A percentile compares a stretch with the other conserved stretches of the same genome.
Evolutionary conservation across 1,140 invertebrate genomes (phyloP).

Genomic region (Sitobion miscanthi): DNA sequence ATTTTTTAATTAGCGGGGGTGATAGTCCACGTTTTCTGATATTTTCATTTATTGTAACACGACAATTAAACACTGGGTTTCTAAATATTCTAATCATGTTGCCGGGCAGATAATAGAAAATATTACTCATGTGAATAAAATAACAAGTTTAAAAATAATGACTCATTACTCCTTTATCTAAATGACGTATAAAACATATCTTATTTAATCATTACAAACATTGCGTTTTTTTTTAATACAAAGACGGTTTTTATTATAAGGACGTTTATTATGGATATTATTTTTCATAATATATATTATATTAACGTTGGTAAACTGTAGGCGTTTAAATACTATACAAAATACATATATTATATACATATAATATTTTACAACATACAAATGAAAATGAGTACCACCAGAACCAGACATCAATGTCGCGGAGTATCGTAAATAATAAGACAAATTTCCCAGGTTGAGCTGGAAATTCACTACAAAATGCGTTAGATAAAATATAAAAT

Average conservation of each 20-base stretch:
- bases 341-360: neutral
- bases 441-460: neutral
- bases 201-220: neutral
- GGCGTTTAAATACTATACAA: neutral
- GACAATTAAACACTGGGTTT: neutral
- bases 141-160: neutral
- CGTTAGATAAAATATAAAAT: conserved; percentile 30
- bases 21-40: neutral
- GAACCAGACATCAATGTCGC: neutral
- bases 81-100: neutral
- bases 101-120: neutral
- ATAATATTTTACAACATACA: neutral
- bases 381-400: conserved; percentile 9
- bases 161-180: neutral
- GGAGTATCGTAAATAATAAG: neutral
- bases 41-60: neutral
- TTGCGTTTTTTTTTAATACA: neutral
- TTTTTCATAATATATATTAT: neutral
- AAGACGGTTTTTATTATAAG: neutral
- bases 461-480: neutral
- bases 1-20: no score
- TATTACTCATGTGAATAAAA: neutral
- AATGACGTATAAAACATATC: neutral
- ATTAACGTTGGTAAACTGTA: neutral
- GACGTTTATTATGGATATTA: conserved; percentile 12